Conservation (phyloP, 2,113 vertebrate genomes). For the Hydrolagus affinis region DNA sequence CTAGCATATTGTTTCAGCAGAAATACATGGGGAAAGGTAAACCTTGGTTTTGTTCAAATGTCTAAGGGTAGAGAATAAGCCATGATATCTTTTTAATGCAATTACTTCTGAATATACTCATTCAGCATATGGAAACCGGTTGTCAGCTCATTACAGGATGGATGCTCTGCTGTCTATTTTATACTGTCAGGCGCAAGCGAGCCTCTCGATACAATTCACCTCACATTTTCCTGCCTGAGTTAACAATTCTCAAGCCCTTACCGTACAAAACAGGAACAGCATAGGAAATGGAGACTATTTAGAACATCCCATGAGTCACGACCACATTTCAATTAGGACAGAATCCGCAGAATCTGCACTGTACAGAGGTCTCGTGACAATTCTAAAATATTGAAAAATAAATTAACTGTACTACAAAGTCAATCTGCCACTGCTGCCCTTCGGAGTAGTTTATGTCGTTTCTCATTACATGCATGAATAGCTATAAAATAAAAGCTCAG, state of each 20-base stretch:
- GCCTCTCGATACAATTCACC: neutral
- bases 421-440: neutral
- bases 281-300: neutral
- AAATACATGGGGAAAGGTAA: too few relatives aligned
- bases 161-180: neutral
- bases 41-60: too few relatives aligned
- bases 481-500: neutral
- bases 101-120: neutral
- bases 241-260: neutral
- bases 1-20: too few relatives aligned
- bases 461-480: neutral
- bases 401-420: neutral
- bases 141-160: neutral
- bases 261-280: neutral
- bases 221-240: neutral
- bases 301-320: constrained; percentile 7
- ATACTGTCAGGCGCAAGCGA: neutral
- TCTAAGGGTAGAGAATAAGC: too few relatives aligned
- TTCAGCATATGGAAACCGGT: neutral
- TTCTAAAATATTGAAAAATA: neutral
- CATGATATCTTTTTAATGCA: neutral
- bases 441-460: neutral
- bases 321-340: neutral
- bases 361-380: neutral
- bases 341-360: neutral